Evolutionary conservation across 2,113 vertebrate species (phyloP).

Genomic region (Galeopterus variegatus): DNA sequence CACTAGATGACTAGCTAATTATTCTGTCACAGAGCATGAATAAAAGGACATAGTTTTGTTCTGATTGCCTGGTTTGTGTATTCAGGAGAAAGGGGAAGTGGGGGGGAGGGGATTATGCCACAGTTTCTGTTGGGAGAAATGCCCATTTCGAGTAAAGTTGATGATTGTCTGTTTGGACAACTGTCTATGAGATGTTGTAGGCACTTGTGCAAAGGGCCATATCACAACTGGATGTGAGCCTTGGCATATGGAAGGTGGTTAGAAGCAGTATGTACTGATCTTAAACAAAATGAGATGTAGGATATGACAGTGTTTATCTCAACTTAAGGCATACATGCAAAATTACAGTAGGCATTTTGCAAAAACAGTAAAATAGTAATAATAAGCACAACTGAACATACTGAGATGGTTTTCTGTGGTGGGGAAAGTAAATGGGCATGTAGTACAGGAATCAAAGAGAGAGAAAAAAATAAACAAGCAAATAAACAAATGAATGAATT

Average conservation of each 20-base stretch:
- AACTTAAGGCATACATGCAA: not conserved
- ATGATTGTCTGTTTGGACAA: not conserved
- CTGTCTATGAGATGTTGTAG: not conserved
- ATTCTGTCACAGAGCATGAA: not conserved
- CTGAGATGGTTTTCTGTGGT: not conserved
- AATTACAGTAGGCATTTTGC: not conserved
- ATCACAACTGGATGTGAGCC: too few species aligned
- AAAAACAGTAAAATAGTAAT: not conserved
- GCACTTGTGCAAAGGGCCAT: not conserved
- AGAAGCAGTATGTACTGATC: not conserved
- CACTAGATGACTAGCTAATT: accelerated
- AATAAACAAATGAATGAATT: not conserved
- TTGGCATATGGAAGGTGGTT: not conserved
- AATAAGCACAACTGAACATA: not conserved
- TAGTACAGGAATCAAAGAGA: not conserved
- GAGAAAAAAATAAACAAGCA: not conserved
- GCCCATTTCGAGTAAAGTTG: not conserved
- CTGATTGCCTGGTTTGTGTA: not conserved
- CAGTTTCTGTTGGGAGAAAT: too few species aligned
- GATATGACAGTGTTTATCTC: not conserved
- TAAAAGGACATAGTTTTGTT: not conserved
- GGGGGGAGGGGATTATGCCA: not conserved
- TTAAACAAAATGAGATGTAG: not conserved
- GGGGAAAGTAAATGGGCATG: not conserved
- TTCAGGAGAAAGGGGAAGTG: not conserved